Conservation (phyloP, 2,888 invertebrate genomes). For the Drosophila ustulata region DNA sequence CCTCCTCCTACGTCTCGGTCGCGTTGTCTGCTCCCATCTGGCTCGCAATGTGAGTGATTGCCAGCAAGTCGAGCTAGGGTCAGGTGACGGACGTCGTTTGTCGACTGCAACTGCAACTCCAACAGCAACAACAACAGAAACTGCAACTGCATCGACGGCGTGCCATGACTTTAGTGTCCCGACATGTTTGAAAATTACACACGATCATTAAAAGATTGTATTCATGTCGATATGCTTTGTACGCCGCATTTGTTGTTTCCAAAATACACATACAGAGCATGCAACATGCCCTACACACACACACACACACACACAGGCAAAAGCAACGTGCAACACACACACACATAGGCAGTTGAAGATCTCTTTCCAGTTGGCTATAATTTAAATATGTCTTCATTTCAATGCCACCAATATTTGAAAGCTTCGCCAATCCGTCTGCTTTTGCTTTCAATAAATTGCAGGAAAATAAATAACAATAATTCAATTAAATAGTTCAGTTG, state of each 20-base stretch:
- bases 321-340: neutral
- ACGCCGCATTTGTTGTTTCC: conserved; percentile 40
- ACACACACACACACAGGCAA: neutral
- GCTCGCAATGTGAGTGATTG: conserved; percentile 72
- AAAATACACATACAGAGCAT: conserved; percentile 1
- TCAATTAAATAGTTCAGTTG: neutral
- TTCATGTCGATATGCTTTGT: conserved; percentile 79
- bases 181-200: conserved; percentile 82
- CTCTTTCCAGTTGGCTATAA: neutral
- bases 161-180: conserved; percentile 57
- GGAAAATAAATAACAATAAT: neutral
- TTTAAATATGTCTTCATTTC: neutral
- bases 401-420: conserved; percentile 1
- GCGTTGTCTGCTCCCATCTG: conserved; percentile 27
- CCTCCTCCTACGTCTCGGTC: neutral
- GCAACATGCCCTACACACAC: neutral
- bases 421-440: neutral
- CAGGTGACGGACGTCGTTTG: conserved; percentile 71
- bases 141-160: conserved; percentile 37
- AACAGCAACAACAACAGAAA: conserved; percentile 13
- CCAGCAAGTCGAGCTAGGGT: conserved; percentile 68
- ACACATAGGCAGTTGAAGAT: neutral
- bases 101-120: conserved; percentile 28
- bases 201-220: conserved; percentile 83
- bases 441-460: neutral